A percentile compares a stretch with the other conserved stretches of the same genome.
These are phyloP conservation scores for Sterna hirundo DNA, from an alignment of 2,113 vertebrate species.

Conservation along the genomic window DNA sequence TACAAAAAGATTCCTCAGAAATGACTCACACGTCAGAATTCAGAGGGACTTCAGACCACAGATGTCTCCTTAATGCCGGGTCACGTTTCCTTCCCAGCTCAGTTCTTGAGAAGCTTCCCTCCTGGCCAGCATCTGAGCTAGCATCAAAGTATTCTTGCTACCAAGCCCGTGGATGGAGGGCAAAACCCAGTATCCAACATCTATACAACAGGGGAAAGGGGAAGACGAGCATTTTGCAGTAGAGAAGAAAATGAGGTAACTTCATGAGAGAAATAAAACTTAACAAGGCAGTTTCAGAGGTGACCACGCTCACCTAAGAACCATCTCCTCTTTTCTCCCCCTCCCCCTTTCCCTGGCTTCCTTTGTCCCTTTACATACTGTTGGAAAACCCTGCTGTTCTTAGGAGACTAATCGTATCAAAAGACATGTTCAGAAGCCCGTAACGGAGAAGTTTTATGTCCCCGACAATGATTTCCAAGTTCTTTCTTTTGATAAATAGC, in stretches of 20 bases:
- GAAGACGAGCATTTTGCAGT: background rate
- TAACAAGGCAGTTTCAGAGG: background rate
- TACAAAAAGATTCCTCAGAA: slow-evolving; percentile 46
- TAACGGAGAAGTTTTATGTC: background rate
- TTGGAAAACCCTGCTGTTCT: background rate
- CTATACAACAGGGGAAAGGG: background rate
- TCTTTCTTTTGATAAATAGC: slow-evolving; percentile 55
- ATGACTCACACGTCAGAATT: background rate
- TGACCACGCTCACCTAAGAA: background rate
- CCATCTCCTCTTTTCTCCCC: background rate
- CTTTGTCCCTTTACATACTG: background rate
- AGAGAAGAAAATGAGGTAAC: slow-evolving; percentile 49
- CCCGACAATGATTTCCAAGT: background rate
- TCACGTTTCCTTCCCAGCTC: background rate
- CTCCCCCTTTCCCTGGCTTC: background rate
- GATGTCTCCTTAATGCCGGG: background rate
- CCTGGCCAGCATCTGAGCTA: background rate
- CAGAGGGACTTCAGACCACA: background rate
- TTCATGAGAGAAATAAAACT: background rate
- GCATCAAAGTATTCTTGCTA: background rate
- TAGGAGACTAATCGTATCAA: background rate
- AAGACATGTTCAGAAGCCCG: background rate
- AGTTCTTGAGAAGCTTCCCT: background rate
- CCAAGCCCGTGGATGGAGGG: background rate
- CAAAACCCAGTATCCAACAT: background rate